These are phyloP conservation scores for Aphaenogaster ashmeadi DNA, from an alignment of 1,140 invertebrate genomes.

Conservation along the genomic window DNA sequence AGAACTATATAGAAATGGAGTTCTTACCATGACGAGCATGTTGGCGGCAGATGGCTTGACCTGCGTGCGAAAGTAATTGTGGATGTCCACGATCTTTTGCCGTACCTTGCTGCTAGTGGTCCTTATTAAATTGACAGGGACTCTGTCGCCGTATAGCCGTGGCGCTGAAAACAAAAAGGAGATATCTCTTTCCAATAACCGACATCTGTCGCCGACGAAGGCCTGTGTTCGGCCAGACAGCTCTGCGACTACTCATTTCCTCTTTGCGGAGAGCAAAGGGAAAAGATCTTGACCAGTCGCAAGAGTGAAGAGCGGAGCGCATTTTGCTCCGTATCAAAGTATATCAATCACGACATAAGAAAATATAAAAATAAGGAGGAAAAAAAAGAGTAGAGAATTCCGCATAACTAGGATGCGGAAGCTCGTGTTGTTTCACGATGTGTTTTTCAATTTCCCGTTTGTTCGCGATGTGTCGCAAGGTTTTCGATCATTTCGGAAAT, in stretches of 20 bases:
- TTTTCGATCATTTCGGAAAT: neutral
- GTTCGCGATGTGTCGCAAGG: neutral
- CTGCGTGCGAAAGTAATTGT: conserved; percentile 92
- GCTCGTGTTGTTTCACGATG: neutral
- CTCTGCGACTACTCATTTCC: conserved; percentile 24
- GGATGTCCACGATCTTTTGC: conserved; percentile 91
- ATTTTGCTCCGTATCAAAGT: neutral
- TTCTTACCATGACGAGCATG: conserved; percentile 93
- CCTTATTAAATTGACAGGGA: conserved; percentile 89
- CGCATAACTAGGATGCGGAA: neutral
- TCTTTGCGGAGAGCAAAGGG: neutral
- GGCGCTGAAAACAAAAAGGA: conserved; percentile 85
- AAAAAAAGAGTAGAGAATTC: neutral
- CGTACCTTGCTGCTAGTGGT: conserved; percentile 89
- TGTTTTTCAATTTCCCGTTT: neutral
- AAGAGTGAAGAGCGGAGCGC: neutral
- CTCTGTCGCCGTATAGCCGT: conserved; percentile 88
- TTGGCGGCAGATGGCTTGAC: conserved; percentile 92
- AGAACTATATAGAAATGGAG: conserved; percentile 7
- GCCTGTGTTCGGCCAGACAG: too few relatives aligned
- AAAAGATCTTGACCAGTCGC: neutral
- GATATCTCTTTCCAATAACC: conserved; percentile 61
- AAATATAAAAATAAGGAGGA: neutral
- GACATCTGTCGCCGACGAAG: conserved; percentile 66
- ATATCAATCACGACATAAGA: neutral